Evolutionary conservation across 1,140 invertebrate genomes (phyloP), one percentile per base, ranked within the genome.

Genomic region (Ostrea denselamellosa): DNA sequence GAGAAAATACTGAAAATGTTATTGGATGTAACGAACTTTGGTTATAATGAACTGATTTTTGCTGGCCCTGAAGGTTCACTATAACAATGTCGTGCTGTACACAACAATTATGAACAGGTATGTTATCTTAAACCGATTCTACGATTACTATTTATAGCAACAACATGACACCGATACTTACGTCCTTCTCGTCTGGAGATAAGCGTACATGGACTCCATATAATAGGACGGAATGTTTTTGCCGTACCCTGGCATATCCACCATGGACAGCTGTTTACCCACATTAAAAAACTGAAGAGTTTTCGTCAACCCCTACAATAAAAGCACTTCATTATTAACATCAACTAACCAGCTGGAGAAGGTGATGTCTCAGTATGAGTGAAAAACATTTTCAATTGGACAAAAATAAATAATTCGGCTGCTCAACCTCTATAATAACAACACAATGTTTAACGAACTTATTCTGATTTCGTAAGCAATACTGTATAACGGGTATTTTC

Each of bases 231-330:
- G 93, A 91, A 94, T 94, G 68, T 93, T 92, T 83, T 89, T 91
- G 22, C 94, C 94, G 90, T 94, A 94, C 0, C 94, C 94, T 53
- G 94, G 94, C 92, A 94, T 93, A 87, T 94, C 94, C 10, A 94
- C 93, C 3, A 94, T 85, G 68, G 87, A 89, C 28, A 94, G 90
- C 17, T 34, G 77, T 17, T 92, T 90, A 17, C 91, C 91, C 12
- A 94, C 90, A 89, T 93, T 84, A 77, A 92, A 94, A 85, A 94
- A 92, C 89, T 93, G 92, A 58, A 95, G 85, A 22, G 90, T 87
- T 87, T 90, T 92, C 68, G 94, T 94, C 54, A 92, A 91, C 51
- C 94, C 94, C 94, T 94, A 85, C 68, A 92, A 91, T 58, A 84
- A 58, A 9, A 68, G 25, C n/a, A 34, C 12, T 84, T 22, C n/a